Base-by-base conservation (phyloP, 1,140 invertebrate genomes). In the Halictus rubicundus region DNA sequence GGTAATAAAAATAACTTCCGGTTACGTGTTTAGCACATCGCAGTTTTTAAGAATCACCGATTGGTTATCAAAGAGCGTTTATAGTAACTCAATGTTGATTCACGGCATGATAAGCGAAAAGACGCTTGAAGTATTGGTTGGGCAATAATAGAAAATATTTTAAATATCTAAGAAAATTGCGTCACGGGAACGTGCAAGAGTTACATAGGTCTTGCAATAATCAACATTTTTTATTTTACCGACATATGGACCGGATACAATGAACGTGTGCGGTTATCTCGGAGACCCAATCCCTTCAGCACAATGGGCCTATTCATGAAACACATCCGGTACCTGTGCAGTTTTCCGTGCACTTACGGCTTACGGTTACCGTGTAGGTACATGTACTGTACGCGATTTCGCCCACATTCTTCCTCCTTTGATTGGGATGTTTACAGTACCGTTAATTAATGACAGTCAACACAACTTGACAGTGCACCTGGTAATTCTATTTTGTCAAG, bases 301-400 rank as follows among this genome's bases (percentile, higher is more conserved):
- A 81, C 80, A 81, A 81, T 81, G 68, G 75, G 75, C 42, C 68
- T 66, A 81, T 81, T 81, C 80, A 81, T 52, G 21, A 81, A 70
- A 42, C 64, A 54, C 68, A 78, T 81, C 80, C 80, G 80, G 80
- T 81, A 81, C 74, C 79, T 77, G 79, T 54, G 73, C 74, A 46
- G 39, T 65, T 81, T 81, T 81, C 79, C 77, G 65, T 42, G 49
- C 66, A 37, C 42, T 54, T 77, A 80, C 73, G 65, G 46, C 42
- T 54, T 77, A 80, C 73, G 65, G 78, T 68, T 69, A 76, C 69
- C 73, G 19, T 3, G 46, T 39, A 61, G 3, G 32, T 1, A 32
- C 4, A 32, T 32, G 4, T 25, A 77, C 76, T 69, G 57, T 65
- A 64, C 23, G 25, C 16, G 59, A 65, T 81, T 54, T 78, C 65